Evolutionary conservation across 2,888 invertebrate species (phyloP), one percentile per base, ranked within the genome.

Genomic region (Macropis europaea): DNA sequence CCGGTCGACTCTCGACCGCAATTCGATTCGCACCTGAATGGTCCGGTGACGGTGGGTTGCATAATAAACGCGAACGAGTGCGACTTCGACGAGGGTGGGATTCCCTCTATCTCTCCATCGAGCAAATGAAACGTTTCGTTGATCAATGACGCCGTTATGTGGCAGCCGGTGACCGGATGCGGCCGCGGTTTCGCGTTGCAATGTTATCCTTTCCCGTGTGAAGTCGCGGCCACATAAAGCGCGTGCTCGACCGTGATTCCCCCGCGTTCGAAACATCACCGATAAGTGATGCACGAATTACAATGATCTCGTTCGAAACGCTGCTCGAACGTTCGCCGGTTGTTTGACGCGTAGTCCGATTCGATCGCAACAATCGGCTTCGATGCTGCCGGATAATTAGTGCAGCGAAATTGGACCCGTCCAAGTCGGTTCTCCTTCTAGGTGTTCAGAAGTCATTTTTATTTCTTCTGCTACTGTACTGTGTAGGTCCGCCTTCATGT

Each of bases 61-160:
- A 28, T 28, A 66, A 75, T 61, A 66, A 76, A 72, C 52, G 47
- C 15, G 47, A 24, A 70, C 62, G 42, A 68, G 34, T 52, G 45
- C 28, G 52, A 47, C 52, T 32, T 42, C 26, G 22, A 32, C 32
- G 13, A 3, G 54, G 15, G 47, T 6, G 42, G 32, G 36, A 56
- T 62, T 62, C 42, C 62, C n/a, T n/a, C n/a, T n/a, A 38, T 47
- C 26, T 28, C 43, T 47, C 42, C 53, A 15, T 68, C 40, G 54
- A 7, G 47, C 52, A 38, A 77, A 77, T 63, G 47, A 77, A 76
- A 73, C 59, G 59, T 63, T 73, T 17, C 36, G 54, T 68, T 60
- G 62, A 73, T 73, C 60, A 63, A 77, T 77, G 47, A 42, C 30
- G 9, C 57, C 42, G 32, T 40, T 43, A 54, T 32, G 34, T 15